Evolutionary conservation across 2,888 invertebrate genomes (phyloP).

Genomic region (Lasioglossum lativentre): DNA sequence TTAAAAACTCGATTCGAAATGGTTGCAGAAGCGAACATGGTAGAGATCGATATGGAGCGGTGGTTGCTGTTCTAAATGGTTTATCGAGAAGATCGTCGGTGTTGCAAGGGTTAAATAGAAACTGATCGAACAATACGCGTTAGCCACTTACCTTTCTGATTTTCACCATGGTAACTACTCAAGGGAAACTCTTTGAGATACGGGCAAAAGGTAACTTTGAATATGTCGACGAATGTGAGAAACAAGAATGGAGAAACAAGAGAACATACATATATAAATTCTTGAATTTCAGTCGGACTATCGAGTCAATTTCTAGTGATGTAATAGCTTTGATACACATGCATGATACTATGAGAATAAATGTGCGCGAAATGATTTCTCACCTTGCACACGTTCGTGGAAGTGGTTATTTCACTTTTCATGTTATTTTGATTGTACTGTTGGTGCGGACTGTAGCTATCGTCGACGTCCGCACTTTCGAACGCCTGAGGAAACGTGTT

Average conservation of each 20-base stretch:
- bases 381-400: slow-evolving; percentile 91
- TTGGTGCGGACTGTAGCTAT: slow-evolving; percentile 86
- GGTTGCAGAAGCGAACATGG: not conserved
- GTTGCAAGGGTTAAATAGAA: slow-evolving; percentile 11
- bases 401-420: slow-evolving; percentile 86
- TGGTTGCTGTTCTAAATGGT: not conserved
- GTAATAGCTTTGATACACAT: slow-evolving; percentile 71
- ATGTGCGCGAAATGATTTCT: slow-evolving; percentile 74
- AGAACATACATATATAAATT: slow-evolving; percentile 18
- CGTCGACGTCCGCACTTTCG: slow-evolving; percentile 85
- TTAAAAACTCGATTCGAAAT: not conserved
- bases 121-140: slow-evolving; percentile 43
- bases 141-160: slow-evolving; percentile 73
- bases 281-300: slow-evolving; percentile 34
- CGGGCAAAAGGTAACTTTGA: slow-evolving; percentile 11
- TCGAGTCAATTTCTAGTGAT: slow-evolving; percentile 76
- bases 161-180: slow-evolving; percentile 65
- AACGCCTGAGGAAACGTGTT: slow-evolving; percentile 83
- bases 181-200: slow-evolving; percentile 43
- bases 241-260: slow-evolving; percentile 43
- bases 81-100: not conserved
- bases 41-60: not conserved
- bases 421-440: slow-evolving; percentile 85
- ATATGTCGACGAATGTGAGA: not conserved
- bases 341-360: slow-evolving; percentile 61